Conservation (phyloP, 1,140 invertebrate genomes). For the Teleogryllus occipitalis region DNA sequence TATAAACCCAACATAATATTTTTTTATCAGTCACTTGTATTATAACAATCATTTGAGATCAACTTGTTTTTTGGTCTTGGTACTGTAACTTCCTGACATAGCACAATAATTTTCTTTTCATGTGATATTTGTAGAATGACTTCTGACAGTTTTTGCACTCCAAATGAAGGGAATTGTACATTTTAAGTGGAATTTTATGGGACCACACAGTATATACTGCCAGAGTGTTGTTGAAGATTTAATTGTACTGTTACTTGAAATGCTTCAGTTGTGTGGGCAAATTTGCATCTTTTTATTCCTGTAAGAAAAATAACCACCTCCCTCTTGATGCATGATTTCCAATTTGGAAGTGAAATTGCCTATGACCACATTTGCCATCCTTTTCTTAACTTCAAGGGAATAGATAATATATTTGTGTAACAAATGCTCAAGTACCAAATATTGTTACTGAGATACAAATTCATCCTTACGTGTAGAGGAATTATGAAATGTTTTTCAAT, state of each 20-base stretch:
- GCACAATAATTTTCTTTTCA: not conserved
- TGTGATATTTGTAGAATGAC: not conserved
- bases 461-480: not conserved
- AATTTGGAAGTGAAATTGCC: not conserved
- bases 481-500: not conserved
- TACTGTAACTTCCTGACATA: not conserved
- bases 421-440: not conserved
- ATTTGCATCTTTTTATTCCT: not conserved
- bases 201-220: not conserved
- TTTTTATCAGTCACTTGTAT: not conserved
- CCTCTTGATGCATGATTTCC: not conserved
- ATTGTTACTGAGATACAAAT: not conserved
- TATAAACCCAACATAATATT: not conserved
- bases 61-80: not conserved
- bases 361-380: not conserved
- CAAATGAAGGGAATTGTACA: not conserved
- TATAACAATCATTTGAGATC: not conserved
- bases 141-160: not conserved
- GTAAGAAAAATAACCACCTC: not conserved
- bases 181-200: not conserved
- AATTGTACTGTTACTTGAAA: not conserved
- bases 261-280: not conserved
- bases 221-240: not conserved
- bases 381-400: not conserved
- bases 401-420: not conserved